Conservation (phyloP, 64 coral and sea anemone genomes). For the Montipora cactus region DNA sequence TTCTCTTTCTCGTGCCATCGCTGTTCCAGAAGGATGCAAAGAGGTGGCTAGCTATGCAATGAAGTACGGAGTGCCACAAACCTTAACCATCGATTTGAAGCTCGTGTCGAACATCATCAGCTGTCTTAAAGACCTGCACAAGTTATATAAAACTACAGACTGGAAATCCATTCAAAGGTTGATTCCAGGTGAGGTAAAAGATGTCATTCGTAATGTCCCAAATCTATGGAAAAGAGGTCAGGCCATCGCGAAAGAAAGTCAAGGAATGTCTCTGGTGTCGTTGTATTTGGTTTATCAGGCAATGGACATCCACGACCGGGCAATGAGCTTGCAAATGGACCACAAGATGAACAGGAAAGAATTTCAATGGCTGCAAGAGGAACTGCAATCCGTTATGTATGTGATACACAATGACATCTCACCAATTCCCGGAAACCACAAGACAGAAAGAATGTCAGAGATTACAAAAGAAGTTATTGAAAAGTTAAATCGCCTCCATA, state of each 20-base stretch:
- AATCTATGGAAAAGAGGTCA: neutral
- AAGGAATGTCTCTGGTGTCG: neutral
- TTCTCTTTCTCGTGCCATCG: neutral
- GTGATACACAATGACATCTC: neutral
- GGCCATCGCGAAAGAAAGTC: neutral
- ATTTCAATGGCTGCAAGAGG: neutral
- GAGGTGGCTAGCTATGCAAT: neutral
- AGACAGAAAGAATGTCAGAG: neutral
- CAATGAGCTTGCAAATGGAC: neutral
- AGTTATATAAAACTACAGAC: neutral
- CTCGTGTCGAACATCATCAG: neutral
- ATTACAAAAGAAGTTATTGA: neutral
- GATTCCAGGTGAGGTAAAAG: neutral
- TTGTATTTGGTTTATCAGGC: neutral
- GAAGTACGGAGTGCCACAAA: neutral
- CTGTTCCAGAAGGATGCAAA: neutral
- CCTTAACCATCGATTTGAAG: neutral
- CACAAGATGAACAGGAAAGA: conserved; percentile 1
- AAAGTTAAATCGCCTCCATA: neutral
- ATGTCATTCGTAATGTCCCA: neutral
- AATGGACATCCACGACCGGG: neutral
- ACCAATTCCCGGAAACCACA: neutral
- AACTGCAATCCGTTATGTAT: neutral
- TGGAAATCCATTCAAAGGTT: neutral
- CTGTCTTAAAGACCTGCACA: conserved; percentile 11